Evolutionary conservation across 2,888 invertebrate genomes (phyloP), one percentile per base, ranked within the genome.

Genomic region (Hemithea aestivaria): DNA sequence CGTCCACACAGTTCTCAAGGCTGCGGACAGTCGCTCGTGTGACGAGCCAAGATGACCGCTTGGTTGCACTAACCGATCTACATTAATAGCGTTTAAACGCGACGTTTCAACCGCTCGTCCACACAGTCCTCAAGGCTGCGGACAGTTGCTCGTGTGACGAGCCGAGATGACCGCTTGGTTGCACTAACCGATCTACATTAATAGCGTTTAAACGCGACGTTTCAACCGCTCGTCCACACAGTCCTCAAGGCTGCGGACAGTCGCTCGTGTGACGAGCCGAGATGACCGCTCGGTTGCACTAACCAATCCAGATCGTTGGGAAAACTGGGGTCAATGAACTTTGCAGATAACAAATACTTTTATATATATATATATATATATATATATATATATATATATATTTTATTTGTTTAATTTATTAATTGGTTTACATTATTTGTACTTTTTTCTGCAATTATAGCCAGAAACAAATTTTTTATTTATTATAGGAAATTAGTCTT

Each of bases 201-300:
- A n/a, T 16, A 16, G 16, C 16, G 16, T 47, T 37, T 2, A 23
- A 37, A 34, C 46, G 56, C 49, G 2, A 48, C 53, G 50, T 49
- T 39, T 7, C 25, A 7, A 7, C 35, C 57, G 66, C 58, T 33
- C 50, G 59, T 53, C 51, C 61, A 35, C 31, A 7, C 3, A n/a
- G 1, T 8, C 11, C 27, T 41, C 69, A 70, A 70, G 71, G 67
- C 63, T 58, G 36, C 35, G 28, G 59, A 58, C 67, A 66, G 47
- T 11, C 44, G 42, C 49, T 61, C 53, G 63, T 62, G 64, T 65
- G 63, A 51, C 56, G 48, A 53, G 47, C 45, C 44, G 21, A 30
- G 25, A 22, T 11, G 34, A 34, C 35, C 50, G 28, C 38, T 43
- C 31, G 35, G 27, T 39, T 54, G 48, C 44, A 46, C 27, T 31